Conservation (phyloP, 2,888 invertebrate species). For the Thysanoteuthis rhombus region DNA sequence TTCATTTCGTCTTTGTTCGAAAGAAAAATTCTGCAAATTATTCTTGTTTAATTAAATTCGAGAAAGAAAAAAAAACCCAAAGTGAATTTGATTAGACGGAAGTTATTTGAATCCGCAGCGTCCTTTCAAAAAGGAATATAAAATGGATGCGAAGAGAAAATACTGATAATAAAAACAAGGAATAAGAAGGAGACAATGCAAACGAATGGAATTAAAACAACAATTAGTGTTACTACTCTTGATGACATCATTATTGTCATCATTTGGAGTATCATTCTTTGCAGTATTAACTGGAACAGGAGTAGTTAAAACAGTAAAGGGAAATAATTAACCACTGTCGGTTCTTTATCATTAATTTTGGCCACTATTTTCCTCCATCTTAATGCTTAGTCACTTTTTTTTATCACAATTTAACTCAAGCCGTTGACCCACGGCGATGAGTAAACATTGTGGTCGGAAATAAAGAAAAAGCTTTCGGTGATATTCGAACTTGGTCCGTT, state of each 20-base stretch:
- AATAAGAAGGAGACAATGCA: background rate
- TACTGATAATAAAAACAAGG: background rate
- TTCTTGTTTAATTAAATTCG: background rate
- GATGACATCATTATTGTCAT: background rate
- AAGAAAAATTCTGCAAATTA: background rate
- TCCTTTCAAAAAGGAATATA: background rate
- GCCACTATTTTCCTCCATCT: too few relatives aligned
- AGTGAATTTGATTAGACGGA: background rate
- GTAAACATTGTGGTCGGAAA: too few relatives aligned
- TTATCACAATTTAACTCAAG: too few relatives aligned
- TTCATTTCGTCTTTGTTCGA: background rate
- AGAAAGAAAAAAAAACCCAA: background rate
- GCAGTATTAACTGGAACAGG: background rate
- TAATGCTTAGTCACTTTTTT: too few relatives aligned
- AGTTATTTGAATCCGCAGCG: background rate
- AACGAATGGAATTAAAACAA: background rate
- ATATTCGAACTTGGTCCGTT: too few relatives aligned
- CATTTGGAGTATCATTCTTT: background rate
- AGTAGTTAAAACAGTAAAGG: too few relatives aligned
- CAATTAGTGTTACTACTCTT: background rate
- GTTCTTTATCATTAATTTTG: too few relatives aligned
- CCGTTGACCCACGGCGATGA: too few relatives aligned
- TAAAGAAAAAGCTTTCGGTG: too few relatives aligned
- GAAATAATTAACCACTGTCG: too few relatives aligned
- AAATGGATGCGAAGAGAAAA: background rate